A percentile compares a stretch with the other conserved stretches of the same genome.
These are phyloP conservation scores for Cerastis rubricosa DNA, from an alignment of 2,888 invertebrate genomes.

Conservation along the genomic window DNA sequence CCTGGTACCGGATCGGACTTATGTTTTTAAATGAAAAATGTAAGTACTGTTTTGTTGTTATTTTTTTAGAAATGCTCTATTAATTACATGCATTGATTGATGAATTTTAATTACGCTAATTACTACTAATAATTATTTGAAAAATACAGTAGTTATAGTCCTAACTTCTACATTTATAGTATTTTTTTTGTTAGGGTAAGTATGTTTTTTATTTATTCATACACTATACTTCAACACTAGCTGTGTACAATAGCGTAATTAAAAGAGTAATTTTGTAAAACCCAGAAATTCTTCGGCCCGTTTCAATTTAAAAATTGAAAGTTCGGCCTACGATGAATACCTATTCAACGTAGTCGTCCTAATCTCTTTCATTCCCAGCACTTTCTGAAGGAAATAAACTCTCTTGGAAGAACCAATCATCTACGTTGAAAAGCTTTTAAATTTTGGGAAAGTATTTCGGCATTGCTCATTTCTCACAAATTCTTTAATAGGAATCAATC, in stretches of 20 bases:
- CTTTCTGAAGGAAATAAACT: constrained; percentile 8
- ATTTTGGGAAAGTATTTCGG: not conserved
- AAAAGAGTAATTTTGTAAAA: not conserved
- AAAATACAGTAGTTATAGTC: not conserved
- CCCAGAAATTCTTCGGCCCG: not conserved
- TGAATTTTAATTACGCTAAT: not conserved
- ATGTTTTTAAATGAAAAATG: constrained; percentile 73
- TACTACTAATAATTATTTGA: not conserved
- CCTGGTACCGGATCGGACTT: constrained; percentile 65
- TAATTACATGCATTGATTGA: too few species aligned
- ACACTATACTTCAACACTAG: not conserved
- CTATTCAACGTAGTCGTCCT: too few species aligned
- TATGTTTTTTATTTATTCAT: not conserved
- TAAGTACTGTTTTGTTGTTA: constrained; percentile 63
- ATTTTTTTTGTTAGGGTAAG: not conserved
- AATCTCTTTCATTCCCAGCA: not conserved
- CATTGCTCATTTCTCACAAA: constrained; percentile 7
- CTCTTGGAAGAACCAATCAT: not conserved
- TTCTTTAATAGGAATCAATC: not conserved
- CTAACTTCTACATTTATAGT: not conserved
- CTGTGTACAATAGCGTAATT: not conserved
- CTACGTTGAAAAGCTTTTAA: not conserved
- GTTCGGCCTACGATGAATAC: not conserved
- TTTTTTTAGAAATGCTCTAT: not conserved
- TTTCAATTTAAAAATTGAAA: not conserved